Conservation (phyloP, 2,888 invertebrate species). For the Eustalomyia histrio region DNA sequence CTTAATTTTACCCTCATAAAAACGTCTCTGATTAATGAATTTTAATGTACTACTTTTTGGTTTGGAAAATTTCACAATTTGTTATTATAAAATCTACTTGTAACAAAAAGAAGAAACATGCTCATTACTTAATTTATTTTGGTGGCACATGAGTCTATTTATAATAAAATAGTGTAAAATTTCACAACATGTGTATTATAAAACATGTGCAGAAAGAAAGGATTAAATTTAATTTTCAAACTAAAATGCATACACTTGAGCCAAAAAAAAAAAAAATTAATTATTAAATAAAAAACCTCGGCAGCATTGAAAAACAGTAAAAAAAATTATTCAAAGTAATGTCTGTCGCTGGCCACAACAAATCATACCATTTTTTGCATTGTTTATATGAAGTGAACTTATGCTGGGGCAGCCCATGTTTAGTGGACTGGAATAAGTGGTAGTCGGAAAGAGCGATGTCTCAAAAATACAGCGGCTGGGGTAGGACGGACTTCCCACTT, state of each 20-base stretch:
- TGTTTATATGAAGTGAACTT: too few species aligned
- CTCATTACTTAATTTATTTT: constrained; percentile 32
- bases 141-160: constrained; percentile 21
- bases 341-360: too few species aligned
- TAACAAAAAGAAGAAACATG: constrained; percentile 1
- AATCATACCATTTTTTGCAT: too few species aligned
- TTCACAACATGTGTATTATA: background rate
- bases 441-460: too few species aligned
- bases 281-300: background rate
- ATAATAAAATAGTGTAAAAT: constrained; percentile 9
- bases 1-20: too few species aligned
- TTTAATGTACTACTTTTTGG: background rate
- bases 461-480: too few species aligned
- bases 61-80: constrained; percentile 7
- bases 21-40: background rate
- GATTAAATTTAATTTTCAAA: background rate
- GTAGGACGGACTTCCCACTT: too few species aligned
- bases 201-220: background rate
- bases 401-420: too few species aligned
- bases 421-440: too few species aligned
- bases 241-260: background rate
- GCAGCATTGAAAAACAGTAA: background rate
- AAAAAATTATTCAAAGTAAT: too few species aligned
- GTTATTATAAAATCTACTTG: background rate
- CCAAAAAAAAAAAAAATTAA: constrained; percentile 7